Conservation (phyloP, 2,888 invertebrate species). For the Spodoptera picta region DNA sequence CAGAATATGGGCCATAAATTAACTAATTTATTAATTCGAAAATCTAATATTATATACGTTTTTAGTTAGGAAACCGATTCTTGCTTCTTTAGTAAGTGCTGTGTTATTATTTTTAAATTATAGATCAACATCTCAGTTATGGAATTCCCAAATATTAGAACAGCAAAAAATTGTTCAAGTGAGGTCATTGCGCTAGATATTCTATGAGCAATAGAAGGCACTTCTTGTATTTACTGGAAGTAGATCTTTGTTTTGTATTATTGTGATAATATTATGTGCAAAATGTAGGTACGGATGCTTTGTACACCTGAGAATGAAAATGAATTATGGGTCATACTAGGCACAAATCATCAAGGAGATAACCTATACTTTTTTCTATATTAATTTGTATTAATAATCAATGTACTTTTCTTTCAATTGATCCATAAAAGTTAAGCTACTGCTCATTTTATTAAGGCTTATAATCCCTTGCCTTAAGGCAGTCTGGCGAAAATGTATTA, state of each 20-base stretch:
- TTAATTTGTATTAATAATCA: no score
- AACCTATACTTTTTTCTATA: no score
- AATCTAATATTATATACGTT: conserved; percentile 10
- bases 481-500: no score
- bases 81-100: conserved; percentile 41
- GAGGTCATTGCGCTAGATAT: conserved; percentile 70
- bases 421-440: no score
- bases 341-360: no score
- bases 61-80: conserved; percentile 15
- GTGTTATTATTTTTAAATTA: conserved; percentile 59
- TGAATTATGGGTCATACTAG: no score
- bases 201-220: conserved; percentile 33
- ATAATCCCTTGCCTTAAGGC: no score
- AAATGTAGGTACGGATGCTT: no score
- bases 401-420: no score
- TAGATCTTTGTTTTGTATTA: conserved; percentile 4
- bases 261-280: neutral
- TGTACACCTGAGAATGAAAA: no score
- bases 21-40: neutral
- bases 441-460: no score
- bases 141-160: conserved; percentile 72
- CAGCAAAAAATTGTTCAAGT: conserved; percentile 68
- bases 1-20: no score
- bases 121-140: conserved; percentile 59
- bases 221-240: conserved; percentile 19